Evolutionary conservation across 2,797 vertebrate species (phyloP).

Genomic region (Argyrosomus regius): DNA sequence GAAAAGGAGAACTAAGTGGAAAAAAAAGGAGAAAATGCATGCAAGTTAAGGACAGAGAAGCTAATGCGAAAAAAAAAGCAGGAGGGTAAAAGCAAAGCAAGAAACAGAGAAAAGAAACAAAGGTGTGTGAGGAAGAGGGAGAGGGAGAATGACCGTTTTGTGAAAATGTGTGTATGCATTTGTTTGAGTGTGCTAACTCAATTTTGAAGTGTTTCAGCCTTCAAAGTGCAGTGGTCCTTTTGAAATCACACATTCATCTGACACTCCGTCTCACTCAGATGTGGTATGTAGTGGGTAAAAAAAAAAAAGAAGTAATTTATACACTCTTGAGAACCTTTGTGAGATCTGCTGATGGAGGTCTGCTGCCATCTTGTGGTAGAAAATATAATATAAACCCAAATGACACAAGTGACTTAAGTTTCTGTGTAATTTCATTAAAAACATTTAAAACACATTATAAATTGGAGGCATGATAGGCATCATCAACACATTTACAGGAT

Average conservation of each 20-base stretch:
- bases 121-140: not conserved
- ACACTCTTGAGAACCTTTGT: slow-evolving; percentile 3
- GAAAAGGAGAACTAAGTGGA: not conserved
- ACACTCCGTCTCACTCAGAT: slow-evolving; percentile 36
- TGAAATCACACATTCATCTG: slow-evolving; percentile 53
- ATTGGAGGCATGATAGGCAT: too few species aligned
- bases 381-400: not conserved
- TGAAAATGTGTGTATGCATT: slow-evolving; percentile 36
- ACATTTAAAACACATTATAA: too few species aligned
- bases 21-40: not conserved
- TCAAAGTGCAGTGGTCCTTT: slow-evolving; percentile 46
- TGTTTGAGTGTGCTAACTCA: slow-evolving; percentile 34
- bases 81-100: slow-evolving; percentile 5
- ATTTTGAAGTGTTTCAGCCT: slow-evolving; percentile 50
- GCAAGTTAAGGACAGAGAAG: slow-evolving; percentile 17
- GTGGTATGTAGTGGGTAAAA: slow-evolving; percentile 5
- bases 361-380: slow-evolving; percentile 78
- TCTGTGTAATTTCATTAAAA: too few species aligned
- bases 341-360: slow-evolving; percentile 34
- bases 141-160: not conserved
- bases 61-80: slow-evolving; percentile 1
- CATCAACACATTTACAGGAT: not conserved
- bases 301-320: slow-evolving; percentile 31
- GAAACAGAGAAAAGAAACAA: not conserved
- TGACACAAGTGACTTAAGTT: too few species aligned